Evolutionary conservation across 2,113 vertebrate genomes (phyloP).

Genomic region (Noturus placidus): DNA sequence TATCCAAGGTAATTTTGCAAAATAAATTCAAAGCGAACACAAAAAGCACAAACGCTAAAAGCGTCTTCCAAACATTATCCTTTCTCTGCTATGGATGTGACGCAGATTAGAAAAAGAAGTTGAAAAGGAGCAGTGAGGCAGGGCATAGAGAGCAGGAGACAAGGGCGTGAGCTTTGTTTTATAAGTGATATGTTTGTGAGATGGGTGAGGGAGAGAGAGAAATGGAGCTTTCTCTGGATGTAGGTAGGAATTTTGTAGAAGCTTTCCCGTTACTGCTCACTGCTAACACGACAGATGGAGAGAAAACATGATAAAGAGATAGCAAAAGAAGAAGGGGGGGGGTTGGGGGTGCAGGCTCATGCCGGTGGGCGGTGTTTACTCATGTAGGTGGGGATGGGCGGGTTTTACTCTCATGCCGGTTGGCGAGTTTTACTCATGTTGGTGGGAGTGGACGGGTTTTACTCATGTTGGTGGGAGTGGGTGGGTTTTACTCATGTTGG

Average conservation of each 20-base stretch:
- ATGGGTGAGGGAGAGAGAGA: neutral
- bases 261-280: neutral
- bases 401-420: neutral
- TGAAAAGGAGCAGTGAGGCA: neutral
- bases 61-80: neutral
- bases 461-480: neutral
- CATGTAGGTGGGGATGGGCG: neutral
- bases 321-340: neutral
- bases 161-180: slow-evolving; percentile 11
- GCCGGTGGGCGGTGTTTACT: neutral
- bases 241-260: neutral
- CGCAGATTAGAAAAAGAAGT: neutral
- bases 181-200: slow-evolving; percentile 13
- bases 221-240: neutral
- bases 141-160: slow-evolving; percentile 9
- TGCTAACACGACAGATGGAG: neutral
- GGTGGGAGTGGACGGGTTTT: neutral
- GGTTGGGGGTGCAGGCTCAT: no score
- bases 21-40: neutral
- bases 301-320: neutral
- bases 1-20: neutral
- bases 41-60: neutral
- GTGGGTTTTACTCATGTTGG: neutral
- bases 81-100: neutral
- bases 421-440: neutral